These are phyloP conservation scores for human DNA, from an alignment of 2,113 vertebrate genomes.

Conservation along the genomic window DNA sequence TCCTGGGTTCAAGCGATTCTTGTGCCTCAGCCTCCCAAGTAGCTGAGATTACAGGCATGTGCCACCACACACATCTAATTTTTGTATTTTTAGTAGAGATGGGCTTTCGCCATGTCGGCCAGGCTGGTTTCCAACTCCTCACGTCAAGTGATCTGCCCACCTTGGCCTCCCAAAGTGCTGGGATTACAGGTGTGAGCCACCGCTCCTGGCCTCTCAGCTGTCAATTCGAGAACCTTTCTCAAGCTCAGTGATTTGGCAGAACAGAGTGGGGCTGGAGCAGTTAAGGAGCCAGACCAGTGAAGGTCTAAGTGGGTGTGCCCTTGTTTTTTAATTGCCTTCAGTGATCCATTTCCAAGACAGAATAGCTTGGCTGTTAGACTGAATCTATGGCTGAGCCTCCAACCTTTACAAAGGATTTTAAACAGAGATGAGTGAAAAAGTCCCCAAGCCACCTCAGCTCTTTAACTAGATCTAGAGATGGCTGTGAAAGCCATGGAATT, in stretches of 20 bases:
- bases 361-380: not conserved
- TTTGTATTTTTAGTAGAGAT: too few relatives aligned
- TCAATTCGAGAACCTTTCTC: slow-evolving; percentile 4
- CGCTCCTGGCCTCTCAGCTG: not conserved
- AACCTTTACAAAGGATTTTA: not conserved
- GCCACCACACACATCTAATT: too few relatives aligned
- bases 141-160: too few relatives aligned
- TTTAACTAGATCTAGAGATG: not conserved
- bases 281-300: not conserved
- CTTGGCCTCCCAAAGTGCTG: too few relatives aligned
- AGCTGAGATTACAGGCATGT: too few relatives aligned
- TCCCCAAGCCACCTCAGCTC: not conserved
- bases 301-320: not conserved
- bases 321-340: slow-evolving; percentile 4
- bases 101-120: too few relatives aligned
- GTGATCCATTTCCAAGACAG: not conserved
- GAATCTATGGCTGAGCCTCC: not conserved
- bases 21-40: too few relatives aligned
- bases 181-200: too few relatives aligned
- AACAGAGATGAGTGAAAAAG: not conserved
- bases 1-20: too few relatives aligned
- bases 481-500: not conserved
- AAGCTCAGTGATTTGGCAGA: not conserved
- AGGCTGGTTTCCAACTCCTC: too few relatives aligned
- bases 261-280: not conserved